Percentiles rank a stretch among this genome's conserved stretches.
These are phyloP conservation scores for Meteorus colon DNA, from an alignment of 2,888 invertebrate genomes.

Conservation along the genomic window DNA sequence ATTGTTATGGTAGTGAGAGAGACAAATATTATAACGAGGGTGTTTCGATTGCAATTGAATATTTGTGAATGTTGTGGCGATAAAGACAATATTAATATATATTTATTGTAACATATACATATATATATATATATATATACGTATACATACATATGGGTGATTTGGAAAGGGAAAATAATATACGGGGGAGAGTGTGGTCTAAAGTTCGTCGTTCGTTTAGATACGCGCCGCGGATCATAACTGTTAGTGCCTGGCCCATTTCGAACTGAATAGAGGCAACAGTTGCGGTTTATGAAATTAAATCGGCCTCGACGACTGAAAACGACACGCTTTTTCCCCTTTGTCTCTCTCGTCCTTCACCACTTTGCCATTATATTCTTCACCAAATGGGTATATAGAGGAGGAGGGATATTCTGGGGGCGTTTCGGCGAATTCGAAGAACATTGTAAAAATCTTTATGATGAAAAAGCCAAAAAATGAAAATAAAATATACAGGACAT, in stretches of 20 bases:
- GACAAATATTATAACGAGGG: not conserved
- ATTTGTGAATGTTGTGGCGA: not conserved
- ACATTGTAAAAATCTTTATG: not conserved
- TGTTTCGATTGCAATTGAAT: not conserved
- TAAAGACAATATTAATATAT: constrained; percentile 13
- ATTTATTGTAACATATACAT: not conserved
- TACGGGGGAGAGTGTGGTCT: constrained; percentile 17
- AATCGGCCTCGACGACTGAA: constrained; percentile 64
- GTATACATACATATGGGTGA: not conserved
- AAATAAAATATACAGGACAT: not conserved
- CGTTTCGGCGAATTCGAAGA: not conserved
- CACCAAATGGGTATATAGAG: not conserved
- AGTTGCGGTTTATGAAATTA: constrained; percentile 74
- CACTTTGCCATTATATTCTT: constrained; percentile 36
- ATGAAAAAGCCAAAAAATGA: not conserved
- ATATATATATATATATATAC: not conserved
- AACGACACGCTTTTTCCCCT: constrained; percentile 58
- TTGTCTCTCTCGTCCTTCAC: constrained; percentile 39
- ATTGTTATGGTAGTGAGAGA: not conserved
- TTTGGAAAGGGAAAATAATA: not conserved
- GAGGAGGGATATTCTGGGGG: not conserved
- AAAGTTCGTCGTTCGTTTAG: constrained; percentile 48
- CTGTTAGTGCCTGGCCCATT: constrained; percentile 66
- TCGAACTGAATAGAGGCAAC: constrained; percentile 70
- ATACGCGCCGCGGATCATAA: constrained; percentile 63